Conservation (phyloP, 2,113 vertebrate genomes). For the Lampris incognitus region DNA sequence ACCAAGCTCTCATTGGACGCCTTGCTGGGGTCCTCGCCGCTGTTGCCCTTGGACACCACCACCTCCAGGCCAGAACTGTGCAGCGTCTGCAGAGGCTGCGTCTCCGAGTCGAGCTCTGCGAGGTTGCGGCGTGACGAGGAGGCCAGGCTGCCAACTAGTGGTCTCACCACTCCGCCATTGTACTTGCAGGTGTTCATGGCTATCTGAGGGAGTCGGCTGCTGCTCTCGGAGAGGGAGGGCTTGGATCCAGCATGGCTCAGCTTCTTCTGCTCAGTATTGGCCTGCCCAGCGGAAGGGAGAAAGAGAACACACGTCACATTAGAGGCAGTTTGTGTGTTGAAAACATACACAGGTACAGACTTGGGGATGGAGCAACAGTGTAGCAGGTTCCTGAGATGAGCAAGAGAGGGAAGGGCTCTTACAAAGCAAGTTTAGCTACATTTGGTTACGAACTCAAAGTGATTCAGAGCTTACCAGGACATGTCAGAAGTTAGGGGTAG, state of each 20-base stretch:
- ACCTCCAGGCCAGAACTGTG: conserved; percentile 87
- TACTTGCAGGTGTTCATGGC: conserved; percentile 94
- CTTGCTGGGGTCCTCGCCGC: conserved; percentile 80
- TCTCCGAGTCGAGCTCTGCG: conserved; percentile 85
- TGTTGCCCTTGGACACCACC: conserved; percentile 85
- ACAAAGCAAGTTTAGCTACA: conserved; percentile 61
- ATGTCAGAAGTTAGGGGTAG: conserved; percentile 35
- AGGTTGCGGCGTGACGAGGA: conserved; percentile 82
- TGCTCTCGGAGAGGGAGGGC: conserved; percentile 81
- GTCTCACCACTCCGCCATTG: conserved; percentile 89
- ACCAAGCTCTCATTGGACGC: conserved; percentile 76
- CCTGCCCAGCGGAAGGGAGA: conserved; percentile 69
- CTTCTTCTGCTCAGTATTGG: conserved; percentile 77
- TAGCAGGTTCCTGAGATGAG: conserved; percentile 59
- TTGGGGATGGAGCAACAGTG: conserved; percentile 59
- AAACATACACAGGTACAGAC: conserved; percentile 41
- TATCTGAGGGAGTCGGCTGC: conserved; percentile 84
- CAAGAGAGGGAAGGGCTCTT: conserved; percentile 47
- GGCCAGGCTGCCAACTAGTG: conserved; percentile 84
- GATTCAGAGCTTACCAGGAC: conserved; percentile 56
- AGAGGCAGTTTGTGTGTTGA: conserved; percentile 31
- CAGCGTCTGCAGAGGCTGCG: conserved; percentile 82
- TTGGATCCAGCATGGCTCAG: conserved; percentile 90
- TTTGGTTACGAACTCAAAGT: conserved; percentile 58
- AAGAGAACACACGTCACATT: conserved; percentile 32